phyloP scores from a whole-genome alignment of 2,797 vertebrate genomes.

The Phoxinus dragarum region DNA sequence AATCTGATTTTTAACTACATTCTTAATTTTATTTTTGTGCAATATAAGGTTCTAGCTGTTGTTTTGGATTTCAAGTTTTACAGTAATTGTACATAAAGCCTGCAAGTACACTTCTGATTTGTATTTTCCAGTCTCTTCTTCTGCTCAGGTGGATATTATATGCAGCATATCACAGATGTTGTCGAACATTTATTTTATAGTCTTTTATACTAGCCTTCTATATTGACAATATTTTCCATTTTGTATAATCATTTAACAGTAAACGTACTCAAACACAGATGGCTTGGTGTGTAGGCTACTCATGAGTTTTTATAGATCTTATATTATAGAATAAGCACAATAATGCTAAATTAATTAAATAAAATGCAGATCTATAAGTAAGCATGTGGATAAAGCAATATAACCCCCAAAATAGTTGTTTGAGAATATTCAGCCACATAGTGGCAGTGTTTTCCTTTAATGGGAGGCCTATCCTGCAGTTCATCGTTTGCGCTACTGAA shows the following conservation, averaged over 20 bases:
- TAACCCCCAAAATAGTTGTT: not conserved
- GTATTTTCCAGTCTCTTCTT: not conserved
- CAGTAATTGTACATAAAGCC: not conserved
- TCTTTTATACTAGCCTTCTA: not conserved
- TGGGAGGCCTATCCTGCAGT: not conserved
- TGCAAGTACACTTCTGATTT: not conserved
- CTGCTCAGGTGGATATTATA: not conserved
- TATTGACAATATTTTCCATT: not conserved
- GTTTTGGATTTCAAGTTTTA: not conserved
- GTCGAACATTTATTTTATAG: not conserved
- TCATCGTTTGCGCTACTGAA: not conserved
- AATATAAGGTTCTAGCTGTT: not conserved
- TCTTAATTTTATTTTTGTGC: not conserved
- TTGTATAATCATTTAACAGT: not conserved
- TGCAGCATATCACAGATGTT: not conserved
- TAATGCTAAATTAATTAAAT: not conserved
- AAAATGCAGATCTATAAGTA: not conserved
- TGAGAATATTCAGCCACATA: conserved; percentile 2
- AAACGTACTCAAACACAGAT: not conserved
- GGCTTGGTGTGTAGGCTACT: not conserved
- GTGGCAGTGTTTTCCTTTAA: conserved; percentile 32
- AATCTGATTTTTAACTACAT: not conserved
- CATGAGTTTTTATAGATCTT: not conserved
- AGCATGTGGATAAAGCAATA: not conserved
- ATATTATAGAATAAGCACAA: not conserved